Evolutionary conservation across 1,140 invertebrate genomes (phyloP).

Genomic region (Megalonaias nervosa): DNA sequence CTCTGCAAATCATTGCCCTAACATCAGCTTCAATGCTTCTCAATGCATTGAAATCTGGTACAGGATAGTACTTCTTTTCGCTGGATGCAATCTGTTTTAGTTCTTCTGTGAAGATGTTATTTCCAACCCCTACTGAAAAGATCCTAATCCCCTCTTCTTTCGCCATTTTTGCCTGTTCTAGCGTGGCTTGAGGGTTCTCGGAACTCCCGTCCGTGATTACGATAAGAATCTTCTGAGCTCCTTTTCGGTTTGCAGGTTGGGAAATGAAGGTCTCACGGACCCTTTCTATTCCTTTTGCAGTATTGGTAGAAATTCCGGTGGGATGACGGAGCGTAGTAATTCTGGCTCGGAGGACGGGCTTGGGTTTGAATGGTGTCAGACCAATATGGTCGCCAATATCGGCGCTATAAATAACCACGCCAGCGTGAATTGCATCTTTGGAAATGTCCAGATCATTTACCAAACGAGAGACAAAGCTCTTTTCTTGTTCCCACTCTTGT

Average conservation of each 20-base stretch:
- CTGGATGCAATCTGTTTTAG: constrained; percentile 54
- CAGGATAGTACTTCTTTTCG: constrained; percentile 45
- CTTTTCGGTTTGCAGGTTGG: constrained; percentile 21
- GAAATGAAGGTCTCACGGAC: constrained; percentile 45
- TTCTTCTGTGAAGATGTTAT: constrained; percentile 46
- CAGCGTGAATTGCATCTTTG: constrained; percentile 52
- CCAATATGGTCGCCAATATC: constrained; percentile 48
- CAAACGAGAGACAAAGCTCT: constrained; percentile 56
- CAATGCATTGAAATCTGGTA: constrained; percentile 49
- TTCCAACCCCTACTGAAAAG: constrained; percentile 53
- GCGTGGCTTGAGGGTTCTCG: constrained; percentile 48
- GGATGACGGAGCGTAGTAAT: constrained; percentile 49
- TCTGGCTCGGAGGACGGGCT: constrained; percentile 40
- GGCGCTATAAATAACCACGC: constrained; percentile 60
- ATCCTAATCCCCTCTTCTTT: constrained; percentile 53
- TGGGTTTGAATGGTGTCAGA: constrained; percentile 46
- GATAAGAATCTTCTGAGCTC: constrained; percentile 51
- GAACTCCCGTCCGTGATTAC: constrained; percentile 64
- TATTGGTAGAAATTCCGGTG: constrained; percentile 53
- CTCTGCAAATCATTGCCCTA: constrained; percentile 55
- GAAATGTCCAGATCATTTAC: constrained; percentile 53
- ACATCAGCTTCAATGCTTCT: constrained; percentile 47
- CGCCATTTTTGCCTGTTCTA: constrained; percentile 46
- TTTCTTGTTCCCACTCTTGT: constrained; percentile 53
- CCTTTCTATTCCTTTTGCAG: constrained; percentile 48